Evolutionary conservation across 2,888 invertebrate species (phyloP).

Genomic region (Clitarchus hookeri): DNA sequence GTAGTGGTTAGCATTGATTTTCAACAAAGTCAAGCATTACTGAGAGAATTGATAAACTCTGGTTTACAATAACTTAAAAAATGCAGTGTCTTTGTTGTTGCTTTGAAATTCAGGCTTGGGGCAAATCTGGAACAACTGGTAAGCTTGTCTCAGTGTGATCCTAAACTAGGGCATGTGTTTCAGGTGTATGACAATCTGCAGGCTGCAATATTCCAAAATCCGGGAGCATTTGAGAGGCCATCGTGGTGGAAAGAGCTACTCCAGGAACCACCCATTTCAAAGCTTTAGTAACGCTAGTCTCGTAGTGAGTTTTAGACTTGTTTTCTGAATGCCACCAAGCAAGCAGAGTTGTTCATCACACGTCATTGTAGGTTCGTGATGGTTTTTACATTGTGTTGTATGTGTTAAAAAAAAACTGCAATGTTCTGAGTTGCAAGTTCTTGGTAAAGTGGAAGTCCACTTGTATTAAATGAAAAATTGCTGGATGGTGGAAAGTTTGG

Average conservation of each 20-base stretch:
- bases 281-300: constrained; percentile 32
- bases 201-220: constrained; percentile 69
- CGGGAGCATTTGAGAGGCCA: constrained; percentile 71
- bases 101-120: too few species aligned
- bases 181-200: constrained; percentile 77
- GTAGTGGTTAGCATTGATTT: too few species aligned
- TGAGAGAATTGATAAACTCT: too few species aligned
- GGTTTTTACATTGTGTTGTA: neutral
- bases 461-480: neutral
- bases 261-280: constrained; percentile 31
- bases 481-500: too few species aligned
- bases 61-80: too few species aligned
- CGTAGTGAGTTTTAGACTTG: neutral
- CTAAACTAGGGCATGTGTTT: constrained; percentile 40
- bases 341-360: too few species aligned
- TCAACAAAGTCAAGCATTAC: too few species aligned
- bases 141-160: too few species aligned
- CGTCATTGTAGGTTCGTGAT: neutral
- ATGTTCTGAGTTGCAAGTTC: neutral
- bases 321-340: neutral
- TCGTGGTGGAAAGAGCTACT: constrained; percentile 65
- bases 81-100: too few species aligned
- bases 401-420: neutral
- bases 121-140: too few species aligned
- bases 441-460: neutral